Percentiles rank a stretch among this genome's conserved stretches.
Conservation (phyloP, 2,113 vertebrate species). For the Podocnemis expansa region DNA sequence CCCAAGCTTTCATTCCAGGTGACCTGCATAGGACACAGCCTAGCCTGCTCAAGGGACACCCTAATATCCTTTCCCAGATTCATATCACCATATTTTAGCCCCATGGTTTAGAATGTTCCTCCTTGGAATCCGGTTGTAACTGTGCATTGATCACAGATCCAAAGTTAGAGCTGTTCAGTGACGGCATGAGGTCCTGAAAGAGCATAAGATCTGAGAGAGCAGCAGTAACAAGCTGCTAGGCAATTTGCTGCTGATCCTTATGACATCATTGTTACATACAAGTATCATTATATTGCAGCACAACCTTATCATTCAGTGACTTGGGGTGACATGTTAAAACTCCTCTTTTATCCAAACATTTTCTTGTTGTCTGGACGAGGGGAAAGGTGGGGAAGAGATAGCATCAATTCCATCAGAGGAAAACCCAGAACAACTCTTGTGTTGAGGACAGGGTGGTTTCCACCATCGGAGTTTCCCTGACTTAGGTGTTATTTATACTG, state of each 20-base stretch:
- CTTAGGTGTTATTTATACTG: accelerated
- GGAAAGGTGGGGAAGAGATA: background rate
- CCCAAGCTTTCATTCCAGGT: too few species aligned
- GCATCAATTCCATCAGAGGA: background rate
- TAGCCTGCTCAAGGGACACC: too few species aligned
- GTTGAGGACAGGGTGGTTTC: background rate
- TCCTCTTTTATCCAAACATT: background rate
- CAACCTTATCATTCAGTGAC: background rate
- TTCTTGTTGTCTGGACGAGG: background rate
- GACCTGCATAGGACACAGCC: too few species aligned
- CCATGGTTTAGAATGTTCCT: background rate
- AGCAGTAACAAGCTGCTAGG: background rate
- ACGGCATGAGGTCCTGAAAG: background rate
- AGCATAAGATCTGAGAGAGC: background rate
- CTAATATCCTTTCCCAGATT: too few species aligned
- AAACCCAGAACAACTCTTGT: background rate
- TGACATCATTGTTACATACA: background rate
- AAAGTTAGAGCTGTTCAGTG: background rate
- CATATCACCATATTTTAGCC: background rate
- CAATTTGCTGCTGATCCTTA: accelerated
- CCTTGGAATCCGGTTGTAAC: background rate
- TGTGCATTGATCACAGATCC: background rate
- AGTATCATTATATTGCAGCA: background rate
- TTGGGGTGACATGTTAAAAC: background rate
- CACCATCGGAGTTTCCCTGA: accelerated